Percentiles rank a stretch among this genome's conserved stretches.
Evolutionary conservation across 1,140 invertebrate genomes (phyloP).

Genomic region (Meteorus sp.): DNA sequence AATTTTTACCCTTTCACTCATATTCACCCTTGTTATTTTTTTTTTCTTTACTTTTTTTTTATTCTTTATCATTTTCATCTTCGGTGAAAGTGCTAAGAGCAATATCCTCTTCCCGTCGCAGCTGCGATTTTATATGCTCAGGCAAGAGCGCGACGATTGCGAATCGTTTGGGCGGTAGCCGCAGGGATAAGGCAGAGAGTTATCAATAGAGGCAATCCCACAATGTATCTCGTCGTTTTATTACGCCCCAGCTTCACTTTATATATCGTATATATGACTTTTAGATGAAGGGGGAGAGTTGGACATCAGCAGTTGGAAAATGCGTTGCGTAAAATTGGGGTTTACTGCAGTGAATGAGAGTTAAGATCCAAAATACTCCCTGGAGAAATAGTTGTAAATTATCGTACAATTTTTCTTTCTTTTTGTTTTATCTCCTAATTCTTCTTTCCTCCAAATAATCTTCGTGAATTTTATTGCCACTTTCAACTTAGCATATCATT

Average conservation of each 20-base stretch:
- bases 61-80: too few relatives aligned
- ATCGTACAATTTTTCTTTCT: neutral
- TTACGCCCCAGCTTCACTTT: too few relatives aligned
- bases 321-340: constrained; percentile 8
- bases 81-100: neutral
- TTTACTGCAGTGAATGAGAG: constrained; percentile 1
- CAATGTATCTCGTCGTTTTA: neutral
- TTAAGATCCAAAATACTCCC: constrained; percentile 3
- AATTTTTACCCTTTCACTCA: too few relatives aligned
- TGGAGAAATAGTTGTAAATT: constrained; percentile 1
- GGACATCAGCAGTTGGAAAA: neutral
- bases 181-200: neutral
- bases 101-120: constrained; percentile 14
- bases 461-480: too few relatives aligned
- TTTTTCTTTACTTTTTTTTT: too few relatives aligned
- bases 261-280: too few relatives aligned
- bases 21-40: too few relatives aligned
- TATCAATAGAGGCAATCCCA: constrained; percentile 13
- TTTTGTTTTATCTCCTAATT: neutral
- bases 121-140: constrained; percentile 1
- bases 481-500: too few relatives aligned
- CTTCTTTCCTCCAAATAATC: neutral
- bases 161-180: constrained; percentile 10
- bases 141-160: constrained; percentile 9
- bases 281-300: too few relatives aligned